Conservation (phyloP, 2,113 vertebrate species). For the Camelus dromedarius region DNA sequence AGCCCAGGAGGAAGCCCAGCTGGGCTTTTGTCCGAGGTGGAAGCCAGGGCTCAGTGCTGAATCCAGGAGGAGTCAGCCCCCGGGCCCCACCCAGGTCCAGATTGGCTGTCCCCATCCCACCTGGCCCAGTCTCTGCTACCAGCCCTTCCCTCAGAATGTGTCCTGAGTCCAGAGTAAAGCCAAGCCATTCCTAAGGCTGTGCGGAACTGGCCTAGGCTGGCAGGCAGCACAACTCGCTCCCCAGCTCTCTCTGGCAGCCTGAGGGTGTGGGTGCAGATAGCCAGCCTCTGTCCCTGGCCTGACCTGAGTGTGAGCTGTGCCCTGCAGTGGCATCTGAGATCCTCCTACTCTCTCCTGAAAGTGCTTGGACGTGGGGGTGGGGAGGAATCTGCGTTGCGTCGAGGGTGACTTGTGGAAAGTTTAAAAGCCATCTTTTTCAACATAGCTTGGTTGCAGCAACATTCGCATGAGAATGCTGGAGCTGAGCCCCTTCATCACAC, state of each 20-base stretch:
- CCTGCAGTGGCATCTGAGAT: background rate
- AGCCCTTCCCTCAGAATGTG: background rate
- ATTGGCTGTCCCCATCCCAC: too few species aligned
- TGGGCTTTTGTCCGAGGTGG: background rate
- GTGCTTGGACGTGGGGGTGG: too few species aligned
- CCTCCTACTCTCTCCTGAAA: background rate
- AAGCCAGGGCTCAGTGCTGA: background rate
- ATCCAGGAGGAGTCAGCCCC: background rate
- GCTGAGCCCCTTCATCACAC: too few species aligned
- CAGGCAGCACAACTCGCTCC: rapidly evolving
- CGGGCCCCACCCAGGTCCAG: background rate
- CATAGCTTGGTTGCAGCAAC: rapidly evolving
- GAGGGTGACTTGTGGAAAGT: background rate
- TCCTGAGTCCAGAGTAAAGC: background rate
- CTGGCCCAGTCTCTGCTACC: background rate
- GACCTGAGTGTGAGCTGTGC: background rate
- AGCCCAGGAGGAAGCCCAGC: background rate
- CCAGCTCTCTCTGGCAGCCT: rapidly evolving
- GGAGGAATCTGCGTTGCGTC: background rate
- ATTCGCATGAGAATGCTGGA: rapidly evolving
- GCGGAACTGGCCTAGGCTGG: background rate
- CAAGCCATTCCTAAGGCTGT: rapidly evolving
- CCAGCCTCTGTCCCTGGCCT: background rate
- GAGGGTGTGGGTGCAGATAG: background rate
- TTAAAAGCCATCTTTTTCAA: background rate